A percentile compares a stretch with the other conserved stretches of the same genome.
Conservation (phyloP, 2,797 vertebrate genomes). For the Apodemus agrarius region DNA sequence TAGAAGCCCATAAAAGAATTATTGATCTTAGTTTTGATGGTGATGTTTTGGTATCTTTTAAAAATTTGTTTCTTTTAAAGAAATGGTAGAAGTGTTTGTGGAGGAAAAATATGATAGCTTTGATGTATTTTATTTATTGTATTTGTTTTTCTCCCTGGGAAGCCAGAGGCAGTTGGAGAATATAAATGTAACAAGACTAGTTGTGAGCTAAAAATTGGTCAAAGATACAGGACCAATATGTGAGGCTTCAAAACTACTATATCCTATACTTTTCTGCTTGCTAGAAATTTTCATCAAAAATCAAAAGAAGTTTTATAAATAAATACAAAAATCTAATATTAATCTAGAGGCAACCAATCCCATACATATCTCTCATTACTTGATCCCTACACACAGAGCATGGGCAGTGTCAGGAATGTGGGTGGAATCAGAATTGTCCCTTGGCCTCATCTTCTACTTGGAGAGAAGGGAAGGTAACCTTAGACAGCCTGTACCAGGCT, state of each 20-base stretch:
- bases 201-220: background rate
- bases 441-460: background rate
- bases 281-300: background rate
- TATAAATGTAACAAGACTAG: background rate
- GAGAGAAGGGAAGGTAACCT: background rate
- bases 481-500: background rate
- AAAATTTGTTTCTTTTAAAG: background rate
- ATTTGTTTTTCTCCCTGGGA: background rate
- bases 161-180: background rate
- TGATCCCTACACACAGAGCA: background rate
- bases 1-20: background rate
- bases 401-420: background rate
- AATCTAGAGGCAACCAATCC: background rate
- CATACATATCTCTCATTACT: background rate
- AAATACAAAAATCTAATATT: background rate
- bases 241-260: background rate
- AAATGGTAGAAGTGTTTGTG: background rate
- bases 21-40: slow-evolving; percentile 11
- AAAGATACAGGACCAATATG: background rate
- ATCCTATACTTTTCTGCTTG: background rate
- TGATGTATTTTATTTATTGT: background rate
- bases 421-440: background rate
- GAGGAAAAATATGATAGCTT: background rate
- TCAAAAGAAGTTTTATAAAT: background rate
- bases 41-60: background rate